A percentile compares a stretch with the other conserved stretches of the same genome.
Conservation (phyloP, 2,797 vertebrate genomes). For the Labeo calbasu region DNA sequence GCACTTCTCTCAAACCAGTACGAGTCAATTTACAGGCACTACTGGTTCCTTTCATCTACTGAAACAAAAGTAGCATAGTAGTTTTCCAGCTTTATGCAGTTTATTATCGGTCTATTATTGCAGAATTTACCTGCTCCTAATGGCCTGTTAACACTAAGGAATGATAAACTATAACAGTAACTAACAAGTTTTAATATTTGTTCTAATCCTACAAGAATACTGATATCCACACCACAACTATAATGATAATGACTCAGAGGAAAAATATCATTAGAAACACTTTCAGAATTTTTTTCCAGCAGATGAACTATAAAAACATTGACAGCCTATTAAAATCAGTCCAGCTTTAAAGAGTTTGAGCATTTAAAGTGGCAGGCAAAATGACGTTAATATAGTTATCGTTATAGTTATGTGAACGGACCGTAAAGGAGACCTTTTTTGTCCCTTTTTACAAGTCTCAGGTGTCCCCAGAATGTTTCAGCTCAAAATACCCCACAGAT, state of each 20-base stretch:
- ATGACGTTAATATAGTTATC: neutral
- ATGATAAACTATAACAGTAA: neutral
- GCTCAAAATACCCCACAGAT: too few species aligned
- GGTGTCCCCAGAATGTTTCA: too few species aligned
- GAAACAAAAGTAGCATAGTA: neutral
- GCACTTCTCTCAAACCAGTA: constrained; percentile 70
- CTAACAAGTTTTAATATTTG: neutral
- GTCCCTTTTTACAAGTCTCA: too few species aligned
- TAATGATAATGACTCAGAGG: too few species aligned
- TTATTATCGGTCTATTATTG: neutral
- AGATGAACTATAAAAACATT: neutral
- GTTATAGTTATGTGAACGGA: neutral
- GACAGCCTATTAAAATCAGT: neutral
- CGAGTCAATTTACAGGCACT: constrained; percentile 70
- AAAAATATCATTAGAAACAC: neutral
- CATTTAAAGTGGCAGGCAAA: neutral
- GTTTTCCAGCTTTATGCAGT: too few species aligned
- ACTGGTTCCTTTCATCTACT: constrained; percentile 41
- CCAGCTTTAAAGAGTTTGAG: neutral
- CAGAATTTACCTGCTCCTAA: neutral
- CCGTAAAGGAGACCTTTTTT: too few species aligned
- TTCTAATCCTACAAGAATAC: neutral
- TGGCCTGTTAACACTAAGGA: neutral
- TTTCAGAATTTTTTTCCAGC: neutral
- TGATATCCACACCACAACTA: neutral